Evolutionary conservation across 2,888 invertebrate species (phyloP).

Genomic region (Nephrocerus scutellatus): DNA sequence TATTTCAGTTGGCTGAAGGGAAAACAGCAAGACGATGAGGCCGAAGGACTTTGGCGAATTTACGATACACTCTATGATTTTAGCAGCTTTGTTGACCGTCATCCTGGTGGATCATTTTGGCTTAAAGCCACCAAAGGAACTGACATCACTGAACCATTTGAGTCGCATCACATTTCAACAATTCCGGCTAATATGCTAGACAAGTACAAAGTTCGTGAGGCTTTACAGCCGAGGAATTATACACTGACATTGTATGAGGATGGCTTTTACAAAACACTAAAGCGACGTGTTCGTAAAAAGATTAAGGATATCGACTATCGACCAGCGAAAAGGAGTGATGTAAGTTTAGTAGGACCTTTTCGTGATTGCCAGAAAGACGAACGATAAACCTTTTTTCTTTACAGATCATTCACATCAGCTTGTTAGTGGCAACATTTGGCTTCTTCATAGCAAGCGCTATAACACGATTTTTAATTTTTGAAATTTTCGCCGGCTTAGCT

Average conservation of each 20-base stretch:
- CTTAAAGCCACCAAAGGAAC: constrained; percentile 62
- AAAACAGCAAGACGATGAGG: constrained; percentile 60
- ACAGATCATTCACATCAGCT: constrained; percentile 30
- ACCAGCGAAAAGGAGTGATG: constrained; percentile 31
- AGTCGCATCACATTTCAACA: constrained; percentile 60
- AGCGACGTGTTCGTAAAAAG: constrained; percentile 52
- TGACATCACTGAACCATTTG: constrained; percentile 74
- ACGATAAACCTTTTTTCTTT: not conserved
- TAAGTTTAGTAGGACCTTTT: constrained; percentile 19
- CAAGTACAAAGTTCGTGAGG: constrained; percentile 59
- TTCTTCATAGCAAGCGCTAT: constrained; percentile 35
- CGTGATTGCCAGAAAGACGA: not conserved
- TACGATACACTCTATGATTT: constrained; percentile 76
- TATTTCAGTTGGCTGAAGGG: constrained; percentile 55
- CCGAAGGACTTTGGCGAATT: constrained; percentile 69
- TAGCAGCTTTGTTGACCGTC: constrained; percentile 62
- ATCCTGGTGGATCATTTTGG: constrained; percentile 82
- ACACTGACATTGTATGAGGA: constrained; percentile 65
- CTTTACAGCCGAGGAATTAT: constrained; percentile 56
- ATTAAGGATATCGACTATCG: constrained; percentile 51
- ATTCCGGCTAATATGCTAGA: constrained; percentile 54
- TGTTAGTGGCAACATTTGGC: constrained; percentile 34
- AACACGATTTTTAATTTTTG: constrained; percentile 30
- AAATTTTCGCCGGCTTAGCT: constrained; percentile 51
- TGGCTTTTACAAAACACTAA: constrained; percentile 67